Evolutionary conservation across 2,113 vertebrate species (phyloP), one percentile per base, ranked within the genome.

Genomic region (Copsychus sechellarum): DNA sequence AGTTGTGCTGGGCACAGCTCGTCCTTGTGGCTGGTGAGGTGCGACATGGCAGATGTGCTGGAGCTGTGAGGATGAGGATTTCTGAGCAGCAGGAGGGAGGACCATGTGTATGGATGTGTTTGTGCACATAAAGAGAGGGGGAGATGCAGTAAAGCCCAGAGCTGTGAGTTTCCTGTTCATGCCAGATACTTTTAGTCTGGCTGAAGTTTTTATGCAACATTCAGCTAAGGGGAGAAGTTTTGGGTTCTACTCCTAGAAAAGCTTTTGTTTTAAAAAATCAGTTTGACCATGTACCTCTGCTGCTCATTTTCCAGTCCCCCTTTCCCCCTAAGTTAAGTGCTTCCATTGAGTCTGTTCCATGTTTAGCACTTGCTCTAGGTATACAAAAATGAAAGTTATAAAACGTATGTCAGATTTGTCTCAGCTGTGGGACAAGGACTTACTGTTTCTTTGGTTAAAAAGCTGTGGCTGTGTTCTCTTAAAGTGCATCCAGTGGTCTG

Each of bases 31-130:
- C 50, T 56, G 67, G 14, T 33, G 56, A 54, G 9, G 12, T 43
- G 0, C 8, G 29, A 5, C 3, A 1, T 18, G 51, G 47, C 47
- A 57, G 70, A 17, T 12, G 16, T 10, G 12, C 40, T 34, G 73
- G 73, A 31, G 69, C 58, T 43, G 31, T 16, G 25, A 42, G 38
- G 19, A 5, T 8, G 18, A 10, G 51, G 47, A 3, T 4, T 9
- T 4, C 47, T 36, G 65, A 81, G 60, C 22, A 85, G 64, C 34
- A 25, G 65, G 13, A 54, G 43, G 5, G 3, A 3, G 57, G 38
- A 17, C 15, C 14, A 2, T 0, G 11, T 3, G 5, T 22, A 2
- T 14, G 2, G 10, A 2, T 36, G 40, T 48, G 66, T 54, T 26
- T 24, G 36, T 51, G 60, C 36, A 5, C 2, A 0, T 16, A 66